phyloP scores from a whole-genome alignment of 1,140 invertebrate species.

The Bombus turneri region DNA sequence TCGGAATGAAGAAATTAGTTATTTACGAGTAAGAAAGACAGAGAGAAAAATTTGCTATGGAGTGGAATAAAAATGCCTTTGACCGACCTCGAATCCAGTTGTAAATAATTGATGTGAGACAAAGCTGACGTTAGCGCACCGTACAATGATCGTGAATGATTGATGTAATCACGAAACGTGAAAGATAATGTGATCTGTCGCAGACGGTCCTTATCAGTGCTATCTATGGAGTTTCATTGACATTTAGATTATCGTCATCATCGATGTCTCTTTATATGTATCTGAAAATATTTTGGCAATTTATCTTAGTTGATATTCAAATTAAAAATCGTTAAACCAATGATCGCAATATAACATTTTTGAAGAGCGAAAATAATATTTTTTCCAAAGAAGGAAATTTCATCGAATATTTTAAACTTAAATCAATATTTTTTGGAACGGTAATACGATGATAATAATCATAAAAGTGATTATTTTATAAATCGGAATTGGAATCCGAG shows the following conservation, averaged over 20 bases:
- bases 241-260: background rate
- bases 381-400: background rate
- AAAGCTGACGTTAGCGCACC: background rate
- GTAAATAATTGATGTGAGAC: conserved; percentile 46
- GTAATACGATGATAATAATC: background rate
- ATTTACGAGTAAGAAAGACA: too few relatives aligned
- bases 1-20: background rate
- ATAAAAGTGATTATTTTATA: too few relatives aligned
- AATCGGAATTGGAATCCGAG: too few relatives aligned
- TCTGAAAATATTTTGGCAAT: background rate
- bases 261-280: background rate
- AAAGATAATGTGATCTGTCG: background rate
- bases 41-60: background rate
- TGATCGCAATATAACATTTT: background rate
- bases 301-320: background rate
- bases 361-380: background rate
- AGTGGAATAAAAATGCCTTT: background rate
- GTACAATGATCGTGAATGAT: conserved; percentile 21
- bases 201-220: background rate
- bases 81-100: conserved; percentile 1
- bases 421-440: background rate
- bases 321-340: background rate
- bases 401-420: background rate
- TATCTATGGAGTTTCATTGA: background rate
- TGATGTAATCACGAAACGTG: conserved; percentile 27